These are phyloP conservation scores for Lithobius niger DNA, from an alignment of 1,140 invertebrate species.

Conservation along the genomic window DNA sequence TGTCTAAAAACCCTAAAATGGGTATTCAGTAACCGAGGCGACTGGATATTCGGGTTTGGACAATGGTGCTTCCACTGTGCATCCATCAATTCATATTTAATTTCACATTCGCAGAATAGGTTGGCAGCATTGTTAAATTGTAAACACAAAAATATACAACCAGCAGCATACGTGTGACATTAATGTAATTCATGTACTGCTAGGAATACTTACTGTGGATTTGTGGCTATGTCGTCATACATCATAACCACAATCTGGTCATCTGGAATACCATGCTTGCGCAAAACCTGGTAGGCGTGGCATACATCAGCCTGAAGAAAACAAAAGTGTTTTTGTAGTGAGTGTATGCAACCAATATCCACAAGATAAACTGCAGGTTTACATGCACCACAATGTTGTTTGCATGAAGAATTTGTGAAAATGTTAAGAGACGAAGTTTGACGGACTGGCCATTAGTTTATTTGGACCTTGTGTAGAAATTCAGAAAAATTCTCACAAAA, in stretches of 20 bases:
- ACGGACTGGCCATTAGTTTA: background rate
- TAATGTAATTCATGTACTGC: no score
- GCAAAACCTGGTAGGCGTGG: slow-evolving; percentile 47
- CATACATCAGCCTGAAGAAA: slow-evolving; percentile 41
- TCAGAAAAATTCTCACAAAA: no score
- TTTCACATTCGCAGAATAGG: background rate
- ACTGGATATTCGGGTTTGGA: background rate
- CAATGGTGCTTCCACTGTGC: background rate
- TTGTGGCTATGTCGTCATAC: slow-evolving; percentile 48
- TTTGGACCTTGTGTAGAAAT: no score
- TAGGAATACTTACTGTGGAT: slow-evolving; percentile 32
- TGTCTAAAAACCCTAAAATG: no score
- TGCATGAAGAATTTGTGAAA: no score
- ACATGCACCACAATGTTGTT: no score
- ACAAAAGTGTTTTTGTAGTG: slow-evolving; percentile 8
- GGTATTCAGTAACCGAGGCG: background rate
- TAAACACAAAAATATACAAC: background rate
- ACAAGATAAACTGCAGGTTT: no score
- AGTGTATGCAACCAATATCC: no score
- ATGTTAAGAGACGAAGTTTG: no score
- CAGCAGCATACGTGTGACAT: no score
- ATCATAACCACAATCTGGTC: slow-evolving; percentile 49
- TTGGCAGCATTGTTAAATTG: no score
- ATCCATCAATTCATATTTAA: background rate
- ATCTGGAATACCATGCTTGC: slow-evolving; percentile 40